A percentile compares a stretch with the other conserved stretches of the same genome.
phyloP scores from a whole-genome alignment of 2,888 invertebrate genomes.

The Phymatocera aterrima region DNA sequence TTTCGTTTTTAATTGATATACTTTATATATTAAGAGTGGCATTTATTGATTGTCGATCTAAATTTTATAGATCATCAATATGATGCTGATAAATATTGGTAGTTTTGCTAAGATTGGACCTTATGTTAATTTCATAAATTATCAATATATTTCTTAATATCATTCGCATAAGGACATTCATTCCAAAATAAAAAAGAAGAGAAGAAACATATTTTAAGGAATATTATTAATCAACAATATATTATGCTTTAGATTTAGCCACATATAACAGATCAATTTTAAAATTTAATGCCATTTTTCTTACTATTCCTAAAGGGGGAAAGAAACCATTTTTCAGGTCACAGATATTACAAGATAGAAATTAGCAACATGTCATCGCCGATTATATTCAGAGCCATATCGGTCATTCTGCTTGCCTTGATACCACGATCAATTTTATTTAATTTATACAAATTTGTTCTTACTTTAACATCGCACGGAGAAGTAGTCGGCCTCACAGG shows the following conservation, averaged over 20 bases:
- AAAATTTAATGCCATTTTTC: background rate
- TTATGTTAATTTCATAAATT: slow-evolving; percentile 14
- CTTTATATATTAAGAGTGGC: background rate
- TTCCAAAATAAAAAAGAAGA: background rate
- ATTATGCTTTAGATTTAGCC: background rate
- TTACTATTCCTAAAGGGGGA: background rate
- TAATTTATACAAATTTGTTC: slow-evolving; percentile 34
- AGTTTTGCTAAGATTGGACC: slow-evolving; percentile 16
- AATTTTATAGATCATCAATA: background rate
- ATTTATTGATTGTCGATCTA: background rate
- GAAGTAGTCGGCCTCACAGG: slow-evolving; percentile 50
- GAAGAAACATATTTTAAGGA: background rate
- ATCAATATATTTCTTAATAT: slow-evolving; percentile 3
- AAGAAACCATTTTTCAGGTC: background rate
- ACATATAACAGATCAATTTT: background rate
- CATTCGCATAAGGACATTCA: background rate
- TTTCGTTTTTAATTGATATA: slow-evolving; percentile 20
- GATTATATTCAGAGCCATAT: background rate
- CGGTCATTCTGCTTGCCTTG: background rate
- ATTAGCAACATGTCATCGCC: background rate
- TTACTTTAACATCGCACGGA: slow-evolving; percentile 53
- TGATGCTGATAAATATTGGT: background rate
- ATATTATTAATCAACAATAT: slow-evolving; percentile 5
- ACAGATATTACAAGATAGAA: background rate
- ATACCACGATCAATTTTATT: background rate